These are phyloP conservation scores for Diorhabda sublineata DNA, from an alignment of 1,140 invertebrate species.

Conservation along the genomic window DNA sequence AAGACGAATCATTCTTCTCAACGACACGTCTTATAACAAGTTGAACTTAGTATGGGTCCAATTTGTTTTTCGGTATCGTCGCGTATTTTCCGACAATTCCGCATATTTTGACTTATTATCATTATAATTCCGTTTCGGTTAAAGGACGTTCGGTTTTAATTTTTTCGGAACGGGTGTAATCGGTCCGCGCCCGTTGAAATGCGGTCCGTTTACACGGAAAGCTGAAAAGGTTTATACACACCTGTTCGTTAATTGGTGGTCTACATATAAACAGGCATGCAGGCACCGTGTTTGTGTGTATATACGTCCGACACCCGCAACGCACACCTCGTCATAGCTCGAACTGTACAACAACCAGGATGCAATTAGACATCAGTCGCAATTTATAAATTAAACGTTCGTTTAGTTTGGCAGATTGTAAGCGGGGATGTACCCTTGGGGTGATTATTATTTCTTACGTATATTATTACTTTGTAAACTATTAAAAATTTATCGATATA, in stretches of 20 bases:
- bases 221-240: not conserved
- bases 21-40: too few relatives aligned
- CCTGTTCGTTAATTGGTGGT: conserved; percentile 1
- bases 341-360: not conserved
- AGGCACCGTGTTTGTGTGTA: not conserved
- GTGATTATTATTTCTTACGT: too few relatives aligned
- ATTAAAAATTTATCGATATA: not conserved
- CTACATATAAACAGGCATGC: not conserved
- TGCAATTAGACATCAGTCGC: not conserved
- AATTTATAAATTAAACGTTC: not conserved
- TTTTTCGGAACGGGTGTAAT: not conserved
- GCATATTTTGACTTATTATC: too few relatives aligned
- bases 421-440: not conserved
- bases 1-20: too few relatives aligned
- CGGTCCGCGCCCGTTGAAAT: not conserved
- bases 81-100: too few relatives aligned
- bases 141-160: too few relatives aligned
- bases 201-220: not conserved
- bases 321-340: too few relatives aligned
- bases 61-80: too few relatives aligned
- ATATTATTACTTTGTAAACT: too few relatives aligned
- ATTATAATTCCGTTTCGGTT: too few relatives aligned
- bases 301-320: too few relatives aligned
- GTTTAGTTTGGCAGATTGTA: not conserved
- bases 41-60: too few relatives aligned